These are phyloP conservation scores for Aptenodytes patagonicus DNA, from an alignment of 2,113 vertebrate species.

Conservation along the genomic window DNA sequence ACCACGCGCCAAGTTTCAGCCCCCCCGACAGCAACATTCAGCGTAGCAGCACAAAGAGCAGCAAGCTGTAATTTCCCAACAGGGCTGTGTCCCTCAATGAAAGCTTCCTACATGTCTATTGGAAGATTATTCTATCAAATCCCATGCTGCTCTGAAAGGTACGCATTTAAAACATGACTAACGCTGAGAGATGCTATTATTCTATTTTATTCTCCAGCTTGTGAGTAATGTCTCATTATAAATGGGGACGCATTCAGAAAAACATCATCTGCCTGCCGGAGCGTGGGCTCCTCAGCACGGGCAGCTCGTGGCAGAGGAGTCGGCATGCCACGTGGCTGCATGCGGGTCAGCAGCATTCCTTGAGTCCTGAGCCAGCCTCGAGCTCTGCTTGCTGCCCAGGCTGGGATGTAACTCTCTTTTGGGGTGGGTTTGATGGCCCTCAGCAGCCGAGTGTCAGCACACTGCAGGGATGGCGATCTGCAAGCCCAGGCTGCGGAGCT, in stretches of 20 bases:
- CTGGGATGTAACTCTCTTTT: not conserved
- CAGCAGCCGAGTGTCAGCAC: not conserved
- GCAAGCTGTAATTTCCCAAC: slow-evolving; percentile 30
- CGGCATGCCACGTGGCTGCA: not conserved
- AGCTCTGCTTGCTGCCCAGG: not conserved
- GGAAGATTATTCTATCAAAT: slow-evolving; percentile 55
- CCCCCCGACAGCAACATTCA: not conserved
- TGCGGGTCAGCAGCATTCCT: not conserved
- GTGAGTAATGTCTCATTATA: slow-evolving; percentile 56
- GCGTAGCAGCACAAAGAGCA: not conserved
- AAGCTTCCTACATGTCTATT: slow-evolving; percentile 51
- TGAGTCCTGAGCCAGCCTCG: not conserved
- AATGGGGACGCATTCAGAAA: slow-evolving; percentile 43
- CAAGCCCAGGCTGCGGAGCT: rapidly evolving
- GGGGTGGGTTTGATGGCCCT: not conserved
- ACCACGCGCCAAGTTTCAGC: not conserved
- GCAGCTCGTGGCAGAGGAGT: not conserved
- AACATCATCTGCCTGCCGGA: slow-evolving; percentile 48
- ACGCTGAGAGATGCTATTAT: slow-evolving; percentile 46
- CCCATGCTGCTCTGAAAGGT: slow-evolving; percentile 52
- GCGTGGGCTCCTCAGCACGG: slow-evolving; percentile 26
- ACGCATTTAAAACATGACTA: slow-evolving; percentile 55
- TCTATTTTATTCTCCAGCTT: slow-evolving; percentile 42
- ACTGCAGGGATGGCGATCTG: rapidly evolving
- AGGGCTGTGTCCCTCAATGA: slow-evolving; percentile 50